phyloP scores from a whole-genome alignment of 1,140 invertebrate species.

The Zophobas atratus region DNA sequence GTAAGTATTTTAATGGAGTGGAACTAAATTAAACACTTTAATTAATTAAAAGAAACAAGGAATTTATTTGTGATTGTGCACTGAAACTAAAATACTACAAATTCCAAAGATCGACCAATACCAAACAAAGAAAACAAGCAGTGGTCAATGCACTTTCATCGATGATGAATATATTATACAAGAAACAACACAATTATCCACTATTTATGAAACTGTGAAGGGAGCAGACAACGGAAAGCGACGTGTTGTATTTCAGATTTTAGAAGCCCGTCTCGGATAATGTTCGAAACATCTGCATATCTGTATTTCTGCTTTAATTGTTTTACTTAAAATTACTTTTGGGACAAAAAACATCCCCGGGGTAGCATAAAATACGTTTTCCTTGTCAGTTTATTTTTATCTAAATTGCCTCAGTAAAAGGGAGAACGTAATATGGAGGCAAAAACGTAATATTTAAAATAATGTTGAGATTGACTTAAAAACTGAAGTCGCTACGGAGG shows the following conservation, averaged over 20 bases:
- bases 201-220: too few relatives aligned
- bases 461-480: constrained; percentile 53
- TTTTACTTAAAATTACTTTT: constrained; percentile 56
- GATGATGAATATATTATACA: neutral
- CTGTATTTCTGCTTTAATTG: constrained; percentile 48
- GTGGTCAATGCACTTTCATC: neutral
- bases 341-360: constrained; percentile 54
- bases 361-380: constrained; percentile 55
- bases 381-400: constrained; percentile 56
- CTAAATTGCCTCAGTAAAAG: constrained; percentile 51
- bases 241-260: constrained; percentile 14
- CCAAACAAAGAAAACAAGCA: neutral
- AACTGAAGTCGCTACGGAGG: constrained; percentile 16
- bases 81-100: constrained; percentile 26
- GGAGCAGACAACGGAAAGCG: neutral
- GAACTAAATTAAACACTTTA: constrained; percentile 25
- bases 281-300: constrained; percentile 35
- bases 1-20: constrained; percentile 29
- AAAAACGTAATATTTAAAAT: constrained; percentile 54
- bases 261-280: neutral
- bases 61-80: constrained; percentile 22
- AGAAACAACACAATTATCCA: neutral
- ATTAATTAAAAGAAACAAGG: constrained; percentile 34
- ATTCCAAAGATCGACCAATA: constrained; percentile 7
- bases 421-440: constrained; percentile 39